A percentile compares a stretch with the other conserved stretches of the same genome.
These are phyloP conservation scores for Taenioides sp. DNA, from an alignment of 2,797 vertebrate species.

Conservation along the genomic window DNA sequence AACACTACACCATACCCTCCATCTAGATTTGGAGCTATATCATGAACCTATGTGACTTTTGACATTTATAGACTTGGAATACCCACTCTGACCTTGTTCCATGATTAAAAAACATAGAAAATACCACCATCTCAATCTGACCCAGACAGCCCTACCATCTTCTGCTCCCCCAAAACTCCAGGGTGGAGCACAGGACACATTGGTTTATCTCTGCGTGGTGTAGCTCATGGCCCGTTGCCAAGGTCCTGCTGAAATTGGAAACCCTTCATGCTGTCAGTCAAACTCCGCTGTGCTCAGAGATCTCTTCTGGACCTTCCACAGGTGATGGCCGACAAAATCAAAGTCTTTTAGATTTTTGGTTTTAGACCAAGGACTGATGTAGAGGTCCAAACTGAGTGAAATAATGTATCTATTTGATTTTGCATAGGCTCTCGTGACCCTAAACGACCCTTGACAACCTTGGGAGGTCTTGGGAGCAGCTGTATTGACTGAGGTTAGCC, in stretches of 20 bases:
- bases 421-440: constrained; percentile 24
- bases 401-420: constrained; percentile 24
- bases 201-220: constrained; percentile 22
- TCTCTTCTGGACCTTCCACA: constrained; percentile 39
- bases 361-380: constrained; percentile 36
- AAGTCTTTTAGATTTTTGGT: constrained; percentile 37
- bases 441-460: constrained; percentile 13
- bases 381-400: constrained; percentile 21
- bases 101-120: not conserved
- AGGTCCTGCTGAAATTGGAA: constrained; percentile 45
- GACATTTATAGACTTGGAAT: not conserved
- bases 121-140: not conserved
- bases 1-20: not conserved
- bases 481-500: not conserved
- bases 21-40: not conserved
- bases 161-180: constrained; percentile 15
- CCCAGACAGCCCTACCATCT: constrained; percentile 5
- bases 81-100: not conserved
- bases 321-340: constrained; percentile 46
- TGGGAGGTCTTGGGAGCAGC: constrained; percentile 5
- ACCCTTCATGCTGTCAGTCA: constrained; percentile 51
- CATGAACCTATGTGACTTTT: not conserved
- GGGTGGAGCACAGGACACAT: constrained; percentile 9
- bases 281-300: constrained; percentile 25
- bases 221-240: constrained; percentile 32